Evolutionary conservation across 1,140 invertebrate genomes (phyloP), one percentile per base, ranked within the genome.

Genomic region (Drosophila mayri): DNA sequence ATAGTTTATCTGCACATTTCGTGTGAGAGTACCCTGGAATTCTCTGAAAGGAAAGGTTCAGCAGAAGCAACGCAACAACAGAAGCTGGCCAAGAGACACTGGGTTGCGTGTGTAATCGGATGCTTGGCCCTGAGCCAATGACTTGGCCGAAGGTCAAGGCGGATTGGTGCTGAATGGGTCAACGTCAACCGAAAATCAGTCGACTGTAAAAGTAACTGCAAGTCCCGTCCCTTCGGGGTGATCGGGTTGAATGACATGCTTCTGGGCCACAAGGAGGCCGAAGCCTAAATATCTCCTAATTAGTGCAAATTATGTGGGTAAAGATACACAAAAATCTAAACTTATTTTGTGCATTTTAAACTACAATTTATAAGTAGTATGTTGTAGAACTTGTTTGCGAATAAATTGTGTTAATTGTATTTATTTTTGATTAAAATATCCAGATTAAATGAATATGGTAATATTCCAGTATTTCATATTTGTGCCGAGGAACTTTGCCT

Each of bases 121-220:
- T 71, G 50, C 18, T 41, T 43, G 63, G 35, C 43, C 37, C 37
- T 63, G 65, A 41, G 63, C 54, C 61, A 71, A 38, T 65, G 73
- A 60, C 54, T 66, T 18, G 22, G 11, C 41, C 47, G 72, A 76
- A 76, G 74, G 74, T 66, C 72, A 67, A 76, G 74, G 71, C 25
- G 50, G 43, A 40, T 37, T 32, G 52, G 6, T 30, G 58, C 37
- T 76, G 38, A 63, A 18, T 75, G 49, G 59, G 71, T 64, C 72
- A 37, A 43, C 28, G 41, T 55, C 55, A 32, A 49, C 20, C 3
- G 20, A 58, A 50, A 73, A 37, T 28, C 70, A 57, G 38, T 55
- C 25, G 49, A 54, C 35, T 44, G 43, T 58, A n/a, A 60, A 60
- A 43, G 35, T 22, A 32, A 18, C 37, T 41, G 44, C 35, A 11